Percentiles rank a stretch among this genome's conserved stretches.
Conservation (phyloP, 2,888 invertebrate species). For the Ectemnius cavifrons region DNA sequence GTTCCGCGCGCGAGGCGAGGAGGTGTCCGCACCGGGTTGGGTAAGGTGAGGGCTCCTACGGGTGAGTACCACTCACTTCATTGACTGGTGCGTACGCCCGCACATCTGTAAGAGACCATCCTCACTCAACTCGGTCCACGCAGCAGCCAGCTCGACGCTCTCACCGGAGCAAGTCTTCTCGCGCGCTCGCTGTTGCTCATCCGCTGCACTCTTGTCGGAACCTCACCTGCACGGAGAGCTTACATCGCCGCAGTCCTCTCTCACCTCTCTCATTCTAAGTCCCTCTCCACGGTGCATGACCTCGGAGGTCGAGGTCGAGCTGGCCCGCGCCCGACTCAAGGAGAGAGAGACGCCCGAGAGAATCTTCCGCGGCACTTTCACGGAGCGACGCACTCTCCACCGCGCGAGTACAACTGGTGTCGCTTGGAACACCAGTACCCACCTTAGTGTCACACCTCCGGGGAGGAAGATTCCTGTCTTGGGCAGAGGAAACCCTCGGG, state of each 20-base stretch:
- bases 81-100: slow-evolving; percentile 71
- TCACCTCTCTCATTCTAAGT: not conserved
- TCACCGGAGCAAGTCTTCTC: not conserved
- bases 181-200: not conserved
- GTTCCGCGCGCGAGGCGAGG: slow-evolving; percentile 47
- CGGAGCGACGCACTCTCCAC: too few relatives aligned
- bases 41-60: slow-evolving; percentile 68
- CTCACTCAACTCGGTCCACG: slow-evolving; percentile 56
- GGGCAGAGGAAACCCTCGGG: not conserved
- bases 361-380: too few relatives aligned
- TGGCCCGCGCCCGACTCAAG: slow-evolving; percentile 17
- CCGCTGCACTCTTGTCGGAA: slow-evolving; percentile 17
- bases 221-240: slow-evolving; percentile 29
- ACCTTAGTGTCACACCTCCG: not conserved
- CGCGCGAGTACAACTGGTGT: not conserved
- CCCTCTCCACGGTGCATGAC: slow-evolving; percentile 14
- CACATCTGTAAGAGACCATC: slow-evolving; percentile 64
- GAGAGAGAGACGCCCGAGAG: too few relatives aligned
- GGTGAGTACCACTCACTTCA: slow-evolving; percentile 71
- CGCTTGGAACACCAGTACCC: not conserved
- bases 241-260: too few relatives aligned
- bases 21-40: slow-evolving; percentile 54
- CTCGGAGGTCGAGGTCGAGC: slow-evolving; percentile 26
- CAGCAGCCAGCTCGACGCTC: not conserved
- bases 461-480: not conserved